Evolutionary conservation across 2,113 vertebrate species (phyloP).

Genomic region (Hylia prasina): DNA sequence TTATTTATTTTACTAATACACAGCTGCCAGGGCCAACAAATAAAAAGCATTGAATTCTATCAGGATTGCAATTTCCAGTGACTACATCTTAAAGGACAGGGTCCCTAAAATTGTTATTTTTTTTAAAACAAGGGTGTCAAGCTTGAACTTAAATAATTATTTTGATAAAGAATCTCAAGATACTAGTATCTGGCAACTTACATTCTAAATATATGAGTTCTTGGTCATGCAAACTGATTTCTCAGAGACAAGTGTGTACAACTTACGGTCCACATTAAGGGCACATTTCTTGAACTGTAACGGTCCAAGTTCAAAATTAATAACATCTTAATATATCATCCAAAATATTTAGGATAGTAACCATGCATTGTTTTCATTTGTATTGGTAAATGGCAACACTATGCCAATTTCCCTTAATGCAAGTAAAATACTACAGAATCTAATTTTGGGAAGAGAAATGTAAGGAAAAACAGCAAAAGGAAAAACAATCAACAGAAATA

Average conservation of each 20-base stretch:
- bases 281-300: not conserved
- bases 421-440: not conserved
- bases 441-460: not conserved
- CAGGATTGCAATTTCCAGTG: not conserved
- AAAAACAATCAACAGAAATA: not conserved
- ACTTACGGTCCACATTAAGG: not conserved
- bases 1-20: constrained; percentile 55
- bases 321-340: not conserved
- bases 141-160: not conserved
- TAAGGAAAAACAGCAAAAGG: not conserved
- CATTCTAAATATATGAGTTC: not conserved
- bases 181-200: not conserved
- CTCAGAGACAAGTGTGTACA: not conserved
- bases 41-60: not conserved
- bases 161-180: not conserved
- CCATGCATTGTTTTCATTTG: not conserved
- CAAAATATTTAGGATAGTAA: not conserved
- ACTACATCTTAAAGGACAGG: not conserved
- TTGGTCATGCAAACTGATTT: not conserved
- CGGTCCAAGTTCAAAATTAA: not conserved
- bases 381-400: not conserved
- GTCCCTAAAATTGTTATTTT: not conserved
- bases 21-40: not conserved
- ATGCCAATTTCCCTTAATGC: not conserved
- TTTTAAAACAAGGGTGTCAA: not conserved